These are phyloP conservation scores for Ladona fulva DNA, from an alignment of 1,140 invertebrate genomes.

Conservation along the genomic window DNA sequence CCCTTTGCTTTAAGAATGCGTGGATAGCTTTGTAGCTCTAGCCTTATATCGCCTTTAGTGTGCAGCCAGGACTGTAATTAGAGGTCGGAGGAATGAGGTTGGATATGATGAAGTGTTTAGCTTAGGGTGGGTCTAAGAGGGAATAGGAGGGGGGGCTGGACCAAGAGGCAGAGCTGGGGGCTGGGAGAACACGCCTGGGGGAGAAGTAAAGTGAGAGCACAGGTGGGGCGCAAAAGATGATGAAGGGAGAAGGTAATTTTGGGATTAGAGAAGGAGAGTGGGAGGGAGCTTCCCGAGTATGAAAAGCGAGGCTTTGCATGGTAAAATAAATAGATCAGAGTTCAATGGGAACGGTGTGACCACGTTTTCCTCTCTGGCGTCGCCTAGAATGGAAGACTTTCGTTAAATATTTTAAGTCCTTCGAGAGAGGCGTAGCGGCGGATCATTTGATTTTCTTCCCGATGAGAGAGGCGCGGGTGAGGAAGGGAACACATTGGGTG, in stretches of 20 bases:
- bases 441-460: no score
- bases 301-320: not conserved
- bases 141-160: not conserved
- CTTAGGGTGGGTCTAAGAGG: not conserved
- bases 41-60: not conserved
- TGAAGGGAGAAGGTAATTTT: not conserved
- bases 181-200: not conserved
- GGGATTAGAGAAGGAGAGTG: not conserved
- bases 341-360: not conserved
- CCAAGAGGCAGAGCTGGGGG: not conserved
- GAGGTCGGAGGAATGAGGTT: not conserved
- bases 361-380: not conserved
- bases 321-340: slow-evolving; percentile 4
- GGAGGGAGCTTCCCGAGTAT: not conserved
- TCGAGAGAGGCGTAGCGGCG: no score
- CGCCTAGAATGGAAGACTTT: no score
- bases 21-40: not conserved
- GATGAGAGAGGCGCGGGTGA: no score
- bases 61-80: not conserved
- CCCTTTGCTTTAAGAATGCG: not conserved
- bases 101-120: not conserved
- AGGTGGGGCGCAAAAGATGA: not conserved
- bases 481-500: no score
- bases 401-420: no score
- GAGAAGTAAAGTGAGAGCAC: not conserved